These are phyloP conservation scores for Cololabis saira DNA, from an alignment of 2,113 vertebrate genomes.

Conservation along the genomic window DNA sequence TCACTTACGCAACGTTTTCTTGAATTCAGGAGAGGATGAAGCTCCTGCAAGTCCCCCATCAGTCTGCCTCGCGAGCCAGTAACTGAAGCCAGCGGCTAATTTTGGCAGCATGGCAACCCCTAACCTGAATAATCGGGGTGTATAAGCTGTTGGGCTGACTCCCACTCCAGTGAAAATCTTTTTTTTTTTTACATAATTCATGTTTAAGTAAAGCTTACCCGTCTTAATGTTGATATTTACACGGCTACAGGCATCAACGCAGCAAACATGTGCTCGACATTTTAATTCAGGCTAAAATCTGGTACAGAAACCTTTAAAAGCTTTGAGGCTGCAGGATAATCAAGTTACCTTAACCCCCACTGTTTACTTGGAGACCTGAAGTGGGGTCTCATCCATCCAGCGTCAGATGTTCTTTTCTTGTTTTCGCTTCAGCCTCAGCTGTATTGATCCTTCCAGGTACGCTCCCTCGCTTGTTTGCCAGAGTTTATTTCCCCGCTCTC, in stretches of 20 bases:
- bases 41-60: constrained; percentile 9
- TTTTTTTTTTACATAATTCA: no score
- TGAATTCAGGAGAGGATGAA: constrained; percentile 13
- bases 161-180: neutral
- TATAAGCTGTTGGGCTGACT: constrained; percentile 8
- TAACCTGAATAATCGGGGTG: constrained; percentile 27
- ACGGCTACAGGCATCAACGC: neutral
- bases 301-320: neutral
- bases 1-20: neutral
- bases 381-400: constrained; percentile 13
- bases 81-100: constrained; percentile 2
- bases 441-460: constrained; percentile 52
- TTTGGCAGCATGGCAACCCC: constrained; percentile 18
- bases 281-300: neutral
- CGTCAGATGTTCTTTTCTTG: constrained; percentile 42
- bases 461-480: constrained; percentile 32
- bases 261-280: neutral
- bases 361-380: constrained; percentile 6
- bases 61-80: no score
- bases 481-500: constrained; percentile 52
- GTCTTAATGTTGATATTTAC: no score
- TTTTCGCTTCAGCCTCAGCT: constrained; percentile 38
- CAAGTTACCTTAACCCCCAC: neutral
- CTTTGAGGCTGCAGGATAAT: neutral
- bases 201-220: no score